These are phyloP conservation scores for Apostichopus parvimensis DNA, from an alignment of 35 echinoderm and acorn worm genomes.

Conservation along the genomic window DNA sequence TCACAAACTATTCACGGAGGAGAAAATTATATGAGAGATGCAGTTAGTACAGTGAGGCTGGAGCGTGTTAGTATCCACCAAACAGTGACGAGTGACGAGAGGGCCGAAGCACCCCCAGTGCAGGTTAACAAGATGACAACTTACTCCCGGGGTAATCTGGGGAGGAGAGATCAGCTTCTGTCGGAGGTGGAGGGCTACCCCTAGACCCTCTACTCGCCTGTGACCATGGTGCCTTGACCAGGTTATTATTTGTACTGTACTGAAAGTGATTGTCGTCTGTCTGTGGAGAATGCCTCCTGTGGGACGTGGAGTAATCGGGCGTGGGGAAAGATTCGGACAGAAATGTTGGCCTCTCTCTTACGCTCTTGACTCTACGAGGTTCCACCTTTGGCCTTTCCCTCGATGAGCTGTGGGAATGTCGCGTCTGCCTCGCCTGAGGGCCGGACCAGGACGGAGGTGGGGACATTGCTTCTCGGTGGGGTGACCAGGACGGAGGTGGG, in stretches of 20 bases:
- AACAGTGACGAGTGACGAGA: neutral
- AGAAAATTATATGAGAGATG: neutral
- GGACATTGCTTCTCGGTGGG: constrained; percentile 8
- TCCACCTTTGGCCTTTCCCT: neutral
- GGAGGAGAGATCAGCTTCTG: neutral
- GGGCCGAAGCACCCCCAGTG: too few species aligned
- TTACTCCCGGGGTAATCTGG: neutral
- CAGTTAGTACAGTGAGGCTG: neutral
- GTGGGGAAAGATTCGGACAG: constrained; percentile 12
- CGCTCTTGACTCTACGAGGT: neutral
- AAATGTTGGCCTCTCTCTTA: constrained; percentile 11
- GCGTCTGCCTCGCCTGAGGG: neutral
- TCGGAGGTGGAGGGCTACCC: neutral
- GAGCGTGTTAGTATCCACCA: neutral
- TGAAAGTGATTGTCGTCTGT: neutral
- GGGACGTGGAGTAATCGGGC: constrained; percentile 4
- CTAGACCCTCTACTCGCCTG: neutral
- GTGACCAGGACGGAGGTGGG: neutral
- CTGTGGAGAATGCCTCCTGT: neutral
- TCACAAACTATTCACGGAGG: neutral
- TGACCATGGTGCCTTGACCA: neutral
- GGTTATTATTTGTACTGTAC: neutral
- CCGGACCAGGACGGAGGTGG: neutral
- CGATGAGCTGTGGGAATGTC: neutral
- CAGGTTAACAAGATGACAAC: neutral